Base-by-base conservation (phyloP, 2,113 vertebrate genomes). In the Toxostoma redivivum region DNA sequence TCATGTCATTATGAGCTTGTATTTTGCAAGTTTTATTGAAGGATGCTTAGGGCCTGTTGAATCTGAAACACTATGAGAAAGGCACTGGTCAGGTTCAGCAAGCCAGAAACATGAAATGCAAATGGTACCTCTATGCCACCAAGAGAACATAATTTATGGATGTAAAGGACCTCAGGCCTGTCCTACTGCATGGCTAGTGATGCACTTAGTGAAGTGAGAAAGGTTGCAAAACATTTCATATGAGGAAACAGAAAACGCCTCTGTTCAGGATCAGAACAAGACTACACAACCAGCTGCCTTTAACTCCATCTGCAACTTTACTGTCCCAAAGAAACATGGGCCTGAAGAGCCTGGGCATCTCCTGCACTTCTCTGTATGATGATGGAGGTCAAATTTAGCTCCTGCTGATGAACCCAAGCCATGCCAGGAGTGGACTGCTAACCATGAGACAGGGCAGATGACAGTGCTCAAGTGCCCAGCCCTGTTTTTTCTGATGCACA, bases 281-380 rank as follows among this genome's bases (percentile, higher is more conserved):
- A 45, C 24, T 37, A 19, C 12, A 60, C 4, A 76, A 33, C 8
- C 23, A 57, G 8, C 37, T 78, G 58, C 37, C 30, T 85, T 85
- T 66, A 30, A 33, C 21, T 62, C 33, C 27, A 35, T 5, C 23
- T 88, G 53, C 27, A 64, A 24, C 25, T 40, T 61, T 24, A 14
- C 10, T 60, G 16, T 5, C n/a, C 66, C 35, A 58, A 81, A 27
- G 25, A 47, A 70, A 54, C 0, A 0, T 4, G 2, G 14, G n/a
- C 38, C 25, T n/a, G 28, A 51, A 40, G 25, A 73, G 12, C 18
- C 16, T 12, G 2, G n/a, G 11, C 8, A 40, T 9, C 40, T 58
- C 53, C 31, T 77, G 7, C 22, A 37, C 27, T 61, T 60, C 45
- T 33, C n/a, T 44, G 6, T 9, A 10, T 20, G 4, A 5, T 11